Percentiles rank a stretch among this genome's conserved stretches.
These are phyloP conservation scores for Lithophane ornitopus DNA, from an alignment of 2,888 invertebrate species.

Conservation along the genomic window DNA sequence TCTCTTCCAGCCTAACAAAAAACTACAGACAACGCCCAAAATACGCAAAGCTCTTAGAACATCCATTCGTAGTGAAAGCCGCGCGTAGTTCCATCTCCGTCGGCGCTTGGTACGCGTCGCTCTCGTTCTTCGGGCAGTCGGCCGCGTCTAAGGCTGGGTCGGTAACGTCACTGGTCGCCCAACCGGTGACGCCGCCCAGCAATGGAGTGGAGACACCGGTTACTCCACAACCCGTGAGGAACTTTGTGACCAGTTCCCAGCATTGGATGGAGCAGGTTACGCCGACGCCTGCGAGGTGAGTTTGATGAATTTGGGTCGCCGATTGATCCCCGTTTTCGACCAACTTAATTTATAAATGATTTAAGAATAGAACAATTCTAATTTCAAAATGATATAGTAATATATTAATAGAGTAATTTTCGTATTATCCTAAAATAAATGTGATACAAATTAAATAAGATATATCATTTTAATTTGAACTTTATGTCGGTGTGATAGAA, in stretches of 20 bases:
- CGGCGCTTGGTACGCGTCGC: conserved; percentile 94
- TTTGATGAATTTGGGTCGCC: neutral
- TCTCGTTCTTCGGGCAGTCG: conserved; percentile 86
- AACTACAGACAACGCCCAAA: conserved; percentile 98
- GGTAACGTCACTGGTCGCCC: conserved; percentile 44
- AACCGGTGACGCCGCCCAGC: conserved; percentile 52
- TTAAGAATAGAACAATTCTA: neutral
- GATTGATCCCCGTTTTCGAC: neutral
- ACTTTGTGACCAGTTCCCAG: conserved; percentile 83
- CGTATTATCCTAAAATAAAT: neutral
- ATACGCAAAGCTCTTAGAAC: conserved; percentile 97
- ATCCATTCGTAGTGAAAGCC: conserved; percentile 96
- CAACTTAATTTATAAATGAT: neutral
- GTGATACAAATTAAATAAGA: neutral
- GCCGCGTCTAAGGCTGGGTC: conserved; percentile 79
- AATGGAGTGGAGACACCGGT: conserved; percentile 77
- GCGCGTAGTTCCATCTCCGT: conserved; percentile 93
- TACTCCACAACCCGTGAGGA: conserved; percentile 84
- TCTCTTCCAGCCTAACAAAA: conserved; percentile 95
- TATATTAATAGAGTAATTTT: neutral
- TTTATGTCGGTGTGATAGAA: neutral
- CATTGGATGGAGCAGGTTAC: conserved; percentile 86
- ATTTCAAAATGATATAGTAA: neutral
- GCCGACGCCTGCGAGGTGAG: conserved; percentile 83
- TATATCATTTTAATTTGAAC: neutral